Conservation (phyloP, 1,140 invertebrate genomes). For the Acromyrmex heyeri region DNA sequence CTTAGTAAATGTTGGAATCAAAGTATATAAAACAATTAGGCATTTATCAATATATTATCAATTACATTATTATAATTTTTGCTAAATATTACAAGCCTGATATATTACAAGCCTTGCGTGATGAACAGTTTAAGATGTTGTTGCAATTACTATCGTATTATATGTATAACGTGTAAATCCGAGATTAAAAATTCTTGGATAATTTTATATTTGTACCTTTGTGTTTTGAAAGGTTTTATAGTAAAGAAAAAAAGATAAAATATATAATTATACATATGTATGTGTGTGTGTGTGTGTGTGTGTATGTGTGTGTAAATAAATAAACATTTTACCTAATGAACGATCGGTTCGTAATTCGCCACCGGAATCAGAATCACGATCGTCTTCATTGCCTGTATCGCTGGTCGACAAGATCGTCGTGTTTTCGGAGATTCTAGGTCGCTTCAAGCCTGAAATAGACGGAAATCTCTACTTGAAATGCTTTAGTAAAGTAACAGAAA, state of each 20-base stretch:
- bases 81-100: background rate
- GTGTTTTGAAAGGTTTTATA: background rate
- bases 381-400: slow-evolving; percentile 86
- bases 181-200: background rate
- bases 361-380: slow-evolving; percentile 86
- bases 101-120: background rate
- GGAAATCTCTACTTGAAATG: background rate
- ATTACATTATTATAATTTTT: background rate
- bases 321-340: slow-evolving; percentile 62
- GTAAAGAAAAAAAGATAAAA: background rate
- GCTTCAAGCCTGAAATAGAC: slow-evolving; percentile 84
- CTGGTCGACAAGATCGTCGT: slow-evolving; percentile 86
- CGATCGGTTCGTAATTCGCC: slow-evolving; percentile 76
- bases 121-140: background rate
- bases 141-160: background rate
- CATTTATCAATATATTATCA: background rate
- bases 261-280: no score
- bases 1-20: background rate
- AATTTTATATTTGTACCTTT: background rate
- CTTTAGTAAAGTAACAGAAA: background rate
- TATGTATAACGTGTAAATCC: background rate
- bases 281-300: no score
- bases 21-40: background rate
- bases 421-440: slow-evolving; percentile 71
- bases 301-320: no score